Evolutionary conservation across 64 coral and sea anemone species (phyloP).

Genomic region (Pocillopora verrucosa): DNA sequence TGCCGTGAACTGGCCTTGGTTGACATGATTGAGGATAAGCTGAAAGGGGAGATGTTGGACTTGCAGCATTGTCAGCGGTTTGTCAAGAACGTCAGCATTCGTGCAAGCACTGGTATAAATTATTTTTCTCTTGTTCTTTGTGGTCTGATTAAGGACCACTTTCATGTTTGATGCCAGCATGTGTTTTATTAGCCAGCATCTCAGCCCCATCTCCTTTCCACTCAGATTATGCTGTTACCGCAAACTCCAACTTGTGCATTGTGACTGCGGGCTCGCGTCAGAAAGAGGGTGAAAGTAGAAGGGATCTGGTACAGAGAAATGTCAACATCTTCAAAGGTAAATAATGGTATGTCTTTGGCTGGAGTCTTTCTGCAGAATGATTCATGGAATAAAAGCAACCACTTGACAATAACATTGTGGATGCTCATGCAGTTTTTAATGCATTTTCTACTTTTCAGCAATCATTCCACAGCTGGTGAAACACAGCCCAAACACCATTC

Average conservation of each 20-base stretch:
- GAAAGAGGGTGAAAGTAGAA: conserved; percentile 47
- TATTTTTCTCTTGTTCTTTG: neutral
- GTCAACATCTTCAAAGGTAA: conserved; percentile 48
- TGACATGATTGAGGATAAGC: conserved; percentile 26
- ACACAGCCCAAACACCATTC: conserved; percentile 42
- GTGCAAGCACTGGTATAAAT: conserved; percentile 31
- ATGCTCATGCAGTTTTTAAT: neutral
- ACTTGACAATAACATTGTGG: no score
- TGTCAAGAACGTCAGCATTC: conserved; percentile 12
- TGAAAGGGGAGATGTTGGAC: conserved; percentile 37
- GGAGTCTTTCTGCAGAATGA: neutral
- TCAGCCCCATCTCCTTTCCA: neutral
- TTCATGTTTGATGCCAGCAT: no score
- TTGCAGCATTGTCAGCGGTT: conserved; percentile 37
- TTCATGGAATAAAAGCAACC: neutral
- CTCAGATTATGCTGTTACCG: conserved; percentile 39
- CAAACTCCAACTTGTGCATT: conserved; percentile 41
- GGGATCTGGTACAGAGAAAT: conserved; percentile 57
- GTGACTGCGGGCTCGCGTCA: conserved; percentile 41
- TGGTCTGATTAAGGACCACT: no score
- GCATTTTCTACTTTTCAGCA: neutral
- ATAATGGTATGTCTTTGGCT: no score
- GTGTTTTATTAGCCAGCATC: neutral
- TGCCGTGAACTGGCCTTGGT: conserved; percentile 33
- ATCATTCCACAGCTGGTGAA: conserved; percentile 41